Evolutionary conservation across 2,797 vertebrate species (phyloP).

Genomic region (Chelon auratus): DNA sequence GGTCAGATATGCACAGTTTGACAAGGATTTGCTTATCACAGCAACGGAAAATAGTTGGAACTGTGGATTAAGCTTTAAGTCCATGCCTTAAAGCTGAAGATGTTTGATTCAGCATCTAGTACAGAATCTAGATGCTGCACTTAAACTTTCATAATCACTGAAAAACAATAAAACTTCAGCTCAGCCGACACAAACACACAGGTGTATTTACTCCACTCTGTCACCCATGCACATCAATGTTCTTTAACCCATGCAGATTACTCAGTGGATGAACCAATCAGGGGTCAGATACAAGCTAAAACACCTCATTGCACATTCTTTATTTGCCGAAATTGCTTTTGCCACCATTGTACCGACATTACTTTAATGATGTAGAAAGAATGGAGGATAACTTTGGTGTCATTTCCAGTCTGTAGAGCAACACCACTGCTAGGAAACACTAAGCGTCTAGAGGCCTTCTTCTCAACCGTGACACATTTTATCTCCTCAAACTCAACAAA

Average conservation of each 20-base stretch:
- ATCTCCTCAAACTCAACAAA: not conserved
- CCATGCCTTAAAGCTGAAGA: no score
- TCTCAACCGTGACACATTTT: no score
- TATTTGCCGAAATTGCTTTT: not conserved
- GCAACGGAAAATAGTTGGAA: no score
- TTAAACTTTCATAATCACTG: not conserved
- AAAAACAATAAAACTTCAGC: not conserved
- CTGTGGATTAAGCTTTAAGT: no score
- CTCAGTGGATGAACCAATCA: slow-evolving; percentile 1
- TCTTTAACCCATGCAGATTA: not conserved
- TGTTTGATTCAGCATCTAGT: no score
- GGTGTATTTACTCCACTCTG: not conserved
- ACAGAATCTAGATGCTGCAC: no score
- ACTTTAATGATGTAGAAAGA: not conserved
- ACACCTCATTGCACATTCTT: not conserved
- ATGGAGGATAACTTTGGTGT: not conserved
- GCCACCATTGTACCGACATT: not conserved
- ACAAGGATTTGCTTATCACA: not conserved
- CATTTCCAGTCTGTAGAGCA: not conserved
- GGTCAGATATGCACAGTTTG: not conserved
- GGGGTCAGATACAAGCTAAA: slow-evolving; percentile 2
- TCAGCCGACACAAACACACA: not conserved
- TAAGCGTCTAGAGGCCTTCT: no score
- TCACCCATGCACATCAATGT: not conserved
- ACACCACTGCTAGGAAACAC: no score